phyloP scores from a whole-genome alignment of 1,140 invertebrate species.

The Zaprionus gabonicus region DNA sequence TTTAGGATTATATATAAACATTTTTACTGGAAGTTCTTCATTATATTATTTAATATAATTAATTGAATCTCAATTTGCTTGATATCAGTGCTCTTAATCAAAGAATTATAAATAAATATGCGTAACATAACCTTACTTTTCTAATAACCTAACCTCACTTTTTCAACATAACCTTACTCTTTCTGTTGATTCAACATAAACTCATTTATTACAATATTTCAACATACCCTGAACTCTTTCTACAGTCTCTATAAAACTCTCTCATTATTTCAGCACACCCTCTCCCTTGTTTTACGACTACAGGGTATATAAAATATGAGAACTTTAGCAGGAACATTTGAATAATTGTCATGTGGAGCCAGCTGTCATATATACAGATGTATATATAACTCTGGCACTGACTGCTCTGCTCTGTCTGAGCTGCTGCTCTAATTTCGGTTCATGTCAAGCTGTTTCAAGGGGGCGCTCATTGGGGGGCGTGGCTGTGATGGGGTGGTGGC shows the following conservation, averaged over 20 bases:
- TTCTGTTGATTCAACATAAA: too few relatives aligned
- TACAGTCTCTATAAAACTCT: not conserved
- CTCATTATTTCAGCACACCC: not conserved
- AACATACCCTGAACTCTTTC: too few relatives aligned
- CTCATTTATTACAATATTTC: too few relatives aligned
- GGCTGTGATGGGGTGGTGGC: not conserved
- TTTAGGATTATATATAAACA: too few relatives aligned
- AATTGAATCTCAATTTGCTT: too few relatives aligned
- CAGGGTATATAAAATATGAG: constrained; percentile 19
- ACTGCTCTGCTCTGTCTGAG: constrained; percentile 5
- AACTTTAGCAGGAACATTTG: constrained; percentile 28
- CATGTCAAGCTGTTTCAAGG: constrained; percentile 38
- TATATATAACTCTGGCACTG: constrained; percentile 4
- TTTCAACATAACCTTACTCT: too few relatives aligned
- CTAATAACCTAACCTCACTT: too few relatives aligned
- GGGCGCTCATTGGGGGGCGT: not conserved
- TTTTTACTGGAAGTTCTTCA: too few relatives aligned
- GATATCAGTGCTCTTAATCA: too few relatives aligned
- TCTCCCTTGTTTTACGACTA: not conserved
- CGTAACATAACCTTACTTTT: too few relatives aligned
- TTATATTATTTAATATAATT: too few relatives aligned
- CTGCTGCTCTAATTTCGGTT: constrained; percentile 42
- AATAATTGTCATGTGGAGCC: constrained; percentile 45
- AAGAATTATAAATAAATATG: too few relatives aligned
- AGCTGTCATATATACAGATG: constrained; percentile 26